These are phyloP conservation scores for Belonocnema kinseyi DNA, from an alignment of 1,140 invertebrate genomes.

Conservation along the genomic window DNA sequence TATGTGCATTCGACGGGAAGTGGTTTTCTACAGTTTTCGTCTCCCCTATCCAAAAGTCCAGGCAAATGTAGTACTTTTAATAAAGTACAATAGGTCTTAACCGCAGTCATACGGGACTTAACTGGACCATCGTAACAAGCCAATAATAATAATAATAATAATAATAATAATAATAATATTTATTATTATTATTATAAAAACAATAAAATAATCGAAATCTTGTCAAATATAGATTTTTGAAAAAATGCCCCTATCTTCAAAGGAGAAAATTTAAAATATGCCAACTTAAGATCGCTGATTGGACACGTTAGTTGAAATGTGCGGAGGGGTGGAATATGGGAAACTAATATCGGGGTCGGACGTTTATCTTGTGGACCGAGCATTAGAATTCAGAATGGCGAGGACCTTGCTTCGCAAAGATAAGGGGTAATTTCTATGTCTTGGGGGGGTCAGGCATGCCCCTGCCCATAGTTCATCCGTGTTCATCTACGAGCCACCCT, in stretches of 20 bases:
- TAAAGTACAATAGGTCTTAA: too few relatives aligned
- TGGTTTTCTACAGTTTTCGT: too few relatives aligned
- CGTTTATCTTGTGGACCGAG: conserved; percentile 71
- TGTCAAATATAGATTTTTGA: background rate
- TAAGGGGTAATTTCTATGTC: conserved; percentile 71
- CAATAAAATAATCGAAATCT: too few relatives aligned
- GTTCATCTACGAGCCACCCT: conserved; percentile 64
- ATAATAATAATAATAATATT: too few relatives aligned
- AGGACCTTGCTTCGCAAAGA: conserved; percentile 65
- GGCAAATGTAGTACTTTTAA: too few relatives aligned
- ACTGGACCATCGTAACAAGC: too few relatives aligned
- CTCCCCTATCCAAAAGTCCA: too few relatives aligned
- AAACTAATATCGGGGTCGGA: conserved; percentile 54
- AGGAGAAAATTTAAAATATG: background rate
- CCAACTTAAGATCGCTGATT: conserved; percentile 27
- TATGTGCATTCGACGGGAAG: too few relatives aligned
- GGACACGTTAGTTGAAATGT: conserved; percentile 36
- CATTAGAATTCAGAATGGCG: conserved; percentile 69
- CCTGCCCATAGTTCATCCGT: conserved; percentile 69
- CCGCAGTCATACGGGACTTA: too few relatives aligned
- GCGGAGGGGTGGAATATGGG: conserved; percentile 33
- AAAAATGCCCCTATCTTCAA: background rate
- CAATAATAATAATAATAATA: too few relatives aligned
- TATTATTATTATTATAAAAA: too few relatives aligned
- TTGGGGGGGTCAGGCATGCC: conserved; percentile 59